phyloP scores from a whole-genome alignment of 1,140 invertebrate species.

The Brachionus angularis region DNA sequence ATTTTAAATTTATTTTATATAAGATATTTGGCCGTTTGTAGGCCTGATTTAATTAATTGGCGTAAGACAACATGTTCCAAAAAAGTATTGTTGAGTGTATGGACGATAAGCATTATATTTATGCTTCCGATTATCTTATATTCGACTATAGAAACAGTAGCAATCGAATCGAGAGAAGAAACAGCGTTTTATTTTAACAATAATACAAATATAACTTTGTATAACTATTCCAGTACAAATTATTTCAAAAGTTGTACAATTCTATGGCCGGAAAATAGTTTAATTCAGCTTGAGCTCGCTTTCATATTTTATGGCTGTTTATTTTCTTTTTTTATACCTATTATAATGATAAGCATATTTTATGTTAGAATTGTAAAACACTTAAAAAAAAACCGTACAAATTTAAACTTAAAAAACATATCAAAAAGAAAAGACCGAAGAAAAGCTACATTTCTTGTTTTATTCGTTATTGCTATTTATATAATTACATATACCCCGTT shows the following conservation, averaged over 20 bases:
- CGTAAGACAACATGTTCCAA: slow-evolving; percentile 16
- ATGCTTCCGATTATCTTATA: slow-evolving; percentile 38
- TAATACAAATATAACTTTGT: neutral
- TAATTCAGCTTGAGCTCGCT: slow-evolving; percentile 2
- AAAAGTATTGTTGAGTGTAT: slow-evolving; percentile 3
- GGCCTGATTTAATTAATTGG: neutral
- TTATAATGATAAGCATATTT: slow-evolving; percentile 39
- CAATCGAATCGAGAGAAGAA: neutral
- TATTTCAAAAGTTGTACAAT: slow-evolving; percentile 19
- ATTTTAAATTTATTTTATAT: neutral
- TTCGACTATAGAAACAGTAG: slow-evolving; percentile 9
- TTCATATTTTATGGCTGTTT: slow-evolving; percentile 31
- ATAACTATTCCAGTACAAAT: neutral
- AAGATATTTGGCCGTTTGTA: slow-evolving; percentile 40
- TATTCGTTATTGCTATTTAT: slow-evolving; percentile 37
- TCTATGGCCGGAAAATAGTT: slow-evolving; percentile 4
- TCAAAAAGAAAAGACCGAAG: slow-evolving; percentile 24
- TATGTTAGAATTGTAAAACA: slow-evolving; percentile 27
- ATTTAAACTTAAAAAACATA: neutral
- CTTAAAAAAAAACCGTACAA: neutral
- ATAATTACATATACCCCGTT: slow-evolving; percentile 14
- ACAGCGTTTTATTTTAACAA: neutral
- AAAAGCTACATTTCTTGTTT: slow-evolving; percentile 25
- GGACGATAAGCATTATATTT: slow-evolving; percentile 32
- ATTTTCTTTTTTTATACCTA: slow-evolving; percentile 39